Conservation (phyloP, 1,140 invertebrate species). For the Manduca sexta region DNA sequence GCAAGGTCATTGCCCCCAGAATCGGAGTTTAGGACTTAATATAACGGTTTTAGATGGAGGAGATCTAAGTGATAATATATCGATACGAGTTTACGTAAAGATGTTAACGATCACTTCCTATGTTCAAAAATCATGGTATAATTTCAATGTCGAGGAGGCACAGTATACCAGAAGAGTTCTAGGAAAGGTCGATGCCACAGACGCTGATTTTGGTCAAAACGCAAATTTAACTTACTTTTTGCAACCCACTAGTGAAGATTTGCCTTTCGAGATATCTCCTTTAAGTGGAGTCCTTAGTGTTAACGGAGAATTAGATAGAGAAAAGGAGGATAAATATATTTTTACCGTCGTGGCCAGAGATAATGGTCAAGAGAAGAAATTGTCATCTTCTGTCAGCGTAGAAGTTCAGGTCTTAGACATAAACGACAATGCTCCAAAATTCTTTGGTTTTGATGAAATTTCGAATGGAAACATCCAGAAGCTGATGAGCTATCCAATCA, state of each 20-base stretch:
- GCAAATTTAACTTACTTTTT: slow-evolving; percentile 84
- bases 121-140: slow-evolving; percentile 87
- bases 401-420: slow-evolving; percentile 86
- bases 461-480: slow-evolving; percentile 68
- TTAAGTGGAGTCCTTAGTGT: slow-evolving; percentile 84
- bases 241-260: slow-evolving; percentile 72
- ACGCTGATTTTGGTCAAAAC: slow-evolving; percentile 85
- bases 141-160: slow-evolving; percentile 87
- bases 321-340: slow-evolving; percentile 80
- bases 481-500: slow-evolving; percentile 65
- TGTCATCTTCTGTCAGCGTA: slow-evolving; percentile 83
- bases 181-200: slow-evolving; percentile 84
- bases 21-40: slow-evolving; percentile 83
- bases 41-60: slow-evolving; percentile 85
- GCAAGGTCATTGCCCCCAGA: slow-evolving; percentile 84
- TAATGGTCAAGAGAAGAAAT: slow-evolving; percentile 73
- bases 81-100: slow-evolving; percentile 81
- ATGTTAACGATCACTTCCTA: slow-evolving; percentile 91
- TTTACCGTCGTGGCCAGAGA: slow-evolving; percentile 85
- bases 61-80: slow-evolving; percentile 79
- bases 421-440: slow-evolving; percentile 84
- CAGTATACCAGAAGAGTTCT: slow-evolving; percentile 79
- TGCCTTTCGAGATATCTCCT: slow-evolving; percentile 83
- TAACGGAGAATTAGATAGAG: slow-evolving; percentile 85
- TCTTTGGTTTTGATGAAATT: slow-evolving; percentile 81